Evolutionary conservation across 1,140 invertebrate species (phyloP), one percentile per base, ranked within the genome.

Genomic region (Cepaea nemoralis): DNA sequence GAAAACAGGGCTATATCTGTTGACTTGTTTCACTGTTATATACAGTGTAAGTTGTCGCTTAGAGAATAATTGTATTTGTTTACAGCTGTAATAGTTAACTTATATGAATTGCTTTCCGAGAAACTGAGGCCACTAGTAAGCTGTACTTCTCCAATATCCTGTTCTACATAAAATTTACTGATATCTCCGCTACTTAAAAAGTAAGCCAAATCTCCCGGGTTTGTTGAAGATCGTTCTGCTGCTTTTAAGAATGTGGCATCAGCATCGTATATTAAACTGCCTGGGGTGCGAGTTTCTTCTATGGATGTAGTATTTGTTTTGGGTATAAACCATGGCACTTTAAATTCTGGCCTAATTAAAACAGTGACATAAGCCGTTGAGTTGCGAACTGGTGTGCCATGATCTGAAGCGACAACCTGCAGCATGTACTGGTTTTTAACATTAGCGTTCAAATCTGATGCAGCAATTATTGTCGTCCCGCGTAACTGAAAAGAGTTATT

Each of bases 1-100:
- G 76, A 90, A 90, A 3, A 45, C 24, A 3, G 89, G 89, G 1
- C 82, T 69, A 70, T 90, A 86, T 42, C 89, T 87, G 78, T 78
- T 78, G 0, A 69, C 39, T 42, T 78, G 77, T 39, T 39, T 78
- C 5, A 78, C 35, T 33, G 39, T 69, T n/a, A 78, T 45, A 6
- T 0, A 45, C 12, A 69, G 31, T 1, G 24, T 59, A 39, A 39
- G 55, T n/a, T 59, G 22, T 69, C 77, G 40, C 19, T n/a, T 39
- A 78, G 19, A 24, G 40, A 69, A n/a, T 19, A 5, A 16, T 78
- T 45, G 39, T 69, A 14, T 19, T 45, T 78, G 33, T 78, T 78
- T 22, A 14, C 2, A 3, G 77, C 77, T 33, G 42, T 45, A 16
- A 78, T 37, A 0, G 16, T 31, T 33, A 78, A 40, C 0, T 16